Evolutionary conservation across 2,113 vertebrate species (phyloP).

Genomic region (Brachyistius frenatus): DNA sequence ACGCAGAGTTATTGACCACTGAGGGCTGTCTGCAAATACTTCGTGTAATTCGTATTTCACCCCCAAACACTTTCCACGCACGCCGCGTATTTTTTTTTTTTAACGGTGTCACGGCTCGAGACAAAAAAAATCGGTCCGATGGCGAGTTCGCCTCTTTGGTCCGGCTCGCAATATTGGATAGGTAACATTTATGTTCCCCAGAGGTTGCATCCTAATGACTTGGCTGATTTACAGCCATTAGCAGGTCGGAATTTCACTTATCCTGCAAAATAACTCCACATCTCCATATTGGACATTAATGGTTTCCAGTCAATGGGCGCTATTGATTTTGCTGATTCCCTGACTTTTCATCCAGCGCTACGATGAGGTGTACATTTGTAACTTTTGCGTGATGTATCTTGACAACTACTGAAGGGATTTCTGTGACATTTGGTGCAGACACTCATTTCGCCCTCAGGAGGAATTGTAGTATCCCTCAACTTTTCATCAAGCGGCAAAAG

Average conservation of each 20-base stretch:
- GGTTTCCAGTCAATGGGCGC: no score
- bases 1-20: neutral
- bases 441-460: no score
- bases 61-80: neutral
- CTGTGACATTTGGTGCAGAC: no score
- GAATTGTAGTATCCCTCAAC: no score
- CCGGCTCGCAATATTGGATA: neutral
- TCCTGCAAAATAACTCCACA: neutral
- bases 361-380: no score
- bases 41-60: neutral
- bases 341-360: no score
- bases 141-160: neutral
- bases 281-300: neutral
- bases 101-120: neutral
- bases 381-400: no score
- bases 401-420: no score
- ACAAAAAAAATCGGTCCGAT: neutral
- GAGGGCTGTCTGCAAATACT: neutral
- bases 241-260: neutral
- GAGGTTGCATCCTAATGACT: neutral
- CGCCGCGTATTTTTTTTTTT: neutral
- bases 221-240: neutral
- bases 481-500: no score
- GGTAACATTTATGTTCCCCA: no score
- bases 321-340: no score